Percentiles rank a stretch among this genome's conserved stretches.
These are phyloP conservation scores for Karalla daura DNA, from an alignment of 2,797 vertebrate genomes.

Conservation along the genomic window DNA sequence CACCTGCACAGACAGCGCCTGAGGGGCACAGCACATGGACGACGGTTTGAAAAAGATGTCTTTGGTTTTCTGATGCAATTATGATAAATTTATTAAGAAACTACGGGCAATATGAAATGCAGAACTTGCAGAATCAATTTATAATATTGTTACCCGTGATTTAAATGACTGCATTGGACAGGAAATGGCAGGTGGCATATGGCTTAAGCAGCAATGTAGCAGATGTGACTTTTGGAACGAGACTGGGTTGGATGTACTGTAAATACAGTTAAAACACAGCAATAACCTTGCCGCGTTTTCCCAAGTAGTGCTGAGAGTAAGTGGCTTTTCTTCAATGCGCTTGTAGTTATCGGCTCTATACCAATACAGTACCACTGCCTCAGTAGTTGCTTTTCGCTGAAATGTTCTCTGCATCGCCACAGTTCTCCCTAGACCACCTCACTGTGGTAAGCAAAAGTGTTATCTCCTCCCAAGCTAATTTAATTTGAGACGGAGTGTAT, in stretches of 20 bases:
- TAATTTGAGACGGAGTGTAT: conserved; percentile 52
- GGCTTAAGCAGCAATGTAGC: too few species aligned
- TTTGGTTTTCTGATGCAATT: conserved; percentile 16
- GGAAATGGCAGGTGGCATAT: too few species aligned
- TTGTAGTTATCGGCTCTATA: background rate
- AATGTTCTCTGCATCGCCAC: conserved; percentile 13
- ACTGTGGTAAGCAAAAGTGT: conserved; percentile 34
- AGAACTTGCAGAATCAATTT: too few species aligned
- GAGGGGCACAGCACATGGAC: background rate
- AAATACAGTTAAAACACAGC: too few species aligned
- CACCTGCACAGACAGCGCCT: conserved; percentile 3
- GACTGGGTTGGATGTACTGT: background rate
- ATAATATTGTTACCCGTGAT: too few species aligned
- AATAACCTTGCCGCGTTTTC: too few species aligned
- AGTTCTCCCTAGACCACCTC: conserved; percentile 15
- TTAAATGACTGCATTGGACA: too few species aligned
- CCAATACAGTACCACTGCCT: background rate
- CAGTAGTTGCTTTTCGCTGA: conserved; percentile 12
- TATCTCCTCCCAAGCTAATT: conserved; percentile 55
- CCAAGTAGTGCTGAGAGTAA: background rate
- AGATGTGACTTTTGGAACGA: too few species aligned
- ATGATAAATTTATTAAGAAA: conserved; percentile 1
- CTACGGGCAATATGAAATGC: background rate
- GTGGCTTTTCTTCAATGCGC: background rate
- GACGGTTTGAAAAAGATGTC: background rate